These are phyloP conservation scores for Meghimatium bilineatum DNA, from an alignment of 2,888 invertebrate genomes.

Conservation along the genomic window DNA sequence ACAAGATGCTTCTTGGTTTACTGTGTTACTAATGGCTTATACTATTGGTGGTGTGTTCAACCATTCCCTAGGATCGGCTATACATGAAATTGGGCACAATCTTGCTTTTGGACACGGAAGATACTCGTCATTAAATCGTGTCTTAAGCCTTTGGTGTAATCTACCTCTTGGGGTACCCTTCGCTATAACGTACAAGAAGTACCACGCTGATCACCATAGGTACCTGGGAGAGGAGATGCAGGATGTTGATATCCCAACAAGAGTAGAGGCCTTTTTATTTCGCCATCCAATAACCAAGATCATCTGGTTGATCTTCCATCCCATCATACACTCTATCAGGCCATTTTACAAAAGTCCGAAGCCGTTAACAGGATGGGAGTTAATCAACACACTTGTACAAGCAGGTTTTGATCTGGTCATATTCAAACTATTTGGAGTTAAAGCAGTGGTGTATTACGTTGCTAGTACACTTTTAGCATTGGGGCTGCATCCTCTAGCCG, in stretches of 20 bases:
- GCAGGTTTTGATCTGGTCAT: conserved; percentile 67
- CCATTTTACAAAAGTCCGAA: conserved; percentile 76
- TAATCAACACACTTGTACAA: conserved; percentile 70
- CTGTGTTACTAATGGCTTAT: conserved; percentile 68
- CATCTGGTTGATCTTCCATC: conserved; percentile 74
- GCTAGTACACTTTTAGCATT: conserved; percentile 72
- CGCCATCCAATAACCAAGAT: conserved; percentile 73
- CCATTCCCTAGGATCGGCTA: conserved; percentile 76
- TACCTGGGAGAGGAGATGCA: conserved; percentile 75
- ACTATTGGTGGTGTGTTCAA: conserved; percentile 73
- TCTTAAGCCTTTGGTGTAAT: conserved; percentile 74
- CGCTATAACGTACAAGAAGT: conserved; percentile 76
- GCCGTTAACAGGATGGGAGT: conserved; percentile 70
- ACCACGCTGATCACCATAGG: conserved; percentile 76
- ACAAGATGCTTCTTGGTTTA: conserved; percentile 68
- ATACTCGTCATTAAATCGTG: conserved; percentile 57
- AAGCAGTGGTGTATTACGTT: conserved; percentile 70
- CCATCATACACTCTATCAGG: conserved; percentile 72
- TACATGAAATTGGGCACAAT: conserved; percentile 77
- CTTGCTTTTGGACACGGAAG: conserved; percentile 75
- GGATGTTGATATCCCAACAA: conserved; percentile 76
- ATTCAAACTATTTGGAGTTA: conserved; percentile 66
- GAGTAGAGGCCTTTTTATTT: conserved; percentile 73
- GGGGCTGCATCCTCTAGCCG: conserved; percentile 75
- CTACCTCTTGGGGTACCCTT: conserved; percentile 75